A percentile compares a stretch with the other conserved stretches of the same genome.
phyloP scores from a whole-genome alignment of 2,113 vertebrate genomes.

The Acinonyx jubatus region DNA sequence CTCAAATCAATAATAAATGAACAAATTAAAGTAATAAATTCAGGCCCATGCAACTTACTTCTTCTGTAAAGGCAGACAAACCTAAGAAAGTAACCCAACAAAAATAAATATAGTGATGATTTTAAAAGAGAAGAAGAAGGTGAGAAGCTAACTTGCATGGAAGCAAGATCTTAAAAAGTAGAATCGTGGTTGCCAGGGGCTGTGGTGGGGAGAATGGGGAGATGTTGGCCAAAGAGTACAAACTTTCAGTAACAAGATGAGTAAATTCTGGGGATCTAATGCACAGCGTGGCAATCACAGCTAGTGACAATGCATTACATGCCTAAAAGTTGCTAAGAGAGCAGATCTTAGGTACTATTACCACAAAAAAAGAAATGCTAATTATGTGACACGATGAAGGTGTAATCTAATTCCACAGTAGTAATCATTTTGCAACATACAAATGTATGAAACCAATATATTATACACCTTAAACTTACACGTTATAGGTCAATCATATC shows the following conservation, averaged over 20 bases:
- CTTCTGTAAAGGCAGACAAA: background rate
- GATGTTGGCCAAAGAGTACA: background rate
- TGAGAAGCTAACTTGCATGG: background rate
- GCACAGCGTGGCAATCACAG: background rate
- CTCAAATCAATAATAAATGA: background rate
- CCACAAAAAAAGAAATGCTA: background rate
- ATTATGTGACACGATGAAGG: background rate
- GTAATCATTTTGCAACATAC: background rate
- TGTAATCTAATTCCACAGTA: background rate
- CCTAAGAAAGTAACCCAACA: background rate
- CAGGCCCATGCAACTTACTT: background rate
- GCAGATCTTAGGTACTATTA: background rate
- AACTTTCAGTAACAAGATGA: background rate
- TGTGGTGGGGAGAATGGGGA: no score
- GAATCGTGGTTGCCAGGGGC: background rate
- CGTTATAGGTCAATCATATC: background rate
- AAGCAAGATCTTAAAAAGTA: background rate
- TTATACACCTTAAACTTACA: background rate
- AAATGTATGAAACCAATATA: background rate
- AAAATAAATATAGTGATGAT: background rate
- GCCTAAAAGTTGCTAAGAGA: background rate
- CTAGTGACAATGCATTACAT: background rate
- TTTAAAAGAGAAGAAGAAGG: background rate
- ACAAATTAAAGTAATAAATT: background rate
- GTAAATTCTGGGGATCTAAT: background rate